Percentiles rank a stretch among this genome's conserved stretches.
Conservation (phyloP, 2,888 invertebrate species). For the Apamea crenata region DNA sequence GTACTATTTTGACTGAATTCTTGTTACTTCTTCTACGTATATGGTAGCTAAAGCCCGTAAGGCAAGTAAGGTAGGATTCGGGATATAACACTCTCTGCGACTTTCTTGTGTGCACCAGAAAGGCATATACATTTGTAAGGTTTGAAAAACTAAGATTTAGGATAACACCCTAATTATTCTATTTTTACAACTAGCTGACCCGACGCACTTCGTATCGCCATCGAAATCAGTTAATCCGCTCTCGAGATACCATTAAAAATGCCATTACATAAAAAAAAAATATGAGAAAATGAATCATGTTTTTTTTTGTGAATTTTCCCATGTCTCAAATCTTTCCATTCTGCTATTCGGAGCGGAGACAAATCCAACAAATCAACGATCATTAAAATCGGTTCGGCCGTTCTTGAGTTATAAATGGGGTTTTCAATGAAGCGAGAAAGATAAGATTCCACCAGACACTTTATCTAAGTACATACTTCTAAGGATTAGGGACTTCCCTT, state of each 20-base stretch:
- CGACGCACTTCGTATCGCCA: too few species aligned
- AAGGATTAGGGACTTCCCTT: constrained; percentile 41
- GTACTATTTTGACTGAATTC: neutral
- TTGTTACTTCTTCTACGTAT: neutral
- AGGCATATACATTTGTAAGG: neutral
- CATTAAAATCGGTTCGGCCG: too few species aligned
- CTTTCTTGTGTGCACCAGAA: neutral
- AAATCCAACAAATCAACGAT: too few species aligned
- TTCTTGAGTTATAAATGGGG: neutral
- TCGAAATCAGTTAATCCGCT: too few species aligned
- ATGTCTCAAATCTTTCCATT: too few species aligned
- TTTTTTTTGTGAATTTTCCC: too few species aligned
- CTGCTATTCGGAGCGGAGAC: too few species aligned
- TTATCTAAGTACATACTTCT: neutral
- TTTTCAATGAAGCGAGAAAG: neutral
- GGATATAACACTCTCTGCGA: neutral
- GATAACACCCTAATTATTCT: neutral
- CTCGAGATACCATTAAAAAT: too few species aligned
- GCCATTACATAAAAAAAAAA: too few species aligned
- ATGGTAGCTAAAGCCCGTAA: too few species aligned
- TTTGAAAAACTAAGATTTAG: neutral
- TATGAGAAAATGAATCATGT: too few species aligned
- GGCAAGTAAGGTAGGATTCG: neutral
- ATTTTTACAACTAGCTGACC: too few species aligned
- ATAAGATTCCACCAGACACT: neutral